phyloP scores from a whole-genome alignment of 2,888 invertebrate species.

The Acrocera orbiculus region DNA sequence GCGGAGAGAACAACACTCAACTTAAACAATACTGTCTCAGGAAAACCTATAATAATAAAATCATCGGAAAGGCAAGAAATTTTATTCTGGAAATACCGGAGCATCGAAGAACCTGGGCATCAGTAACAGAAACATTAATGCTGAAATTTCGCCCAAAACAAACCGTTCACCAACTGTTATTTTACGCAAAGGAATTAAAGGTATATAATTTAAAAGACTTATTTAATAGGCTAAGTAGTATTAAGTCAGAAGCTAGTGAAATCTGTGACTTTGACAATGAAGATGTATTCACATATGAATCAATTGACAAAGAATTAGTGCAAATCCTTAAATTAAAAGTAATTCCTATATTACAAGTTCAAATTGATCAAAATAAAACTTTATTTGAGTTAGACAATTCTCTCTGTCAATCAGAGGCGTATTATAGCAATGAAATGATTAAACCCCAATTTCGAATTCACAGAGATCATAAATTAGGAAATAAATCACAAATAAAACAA shows the following conservation, averaged over 20 bases:
- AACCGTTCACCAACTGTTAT: conserved; percentile 1
- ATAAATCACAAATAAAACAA: not conserved
- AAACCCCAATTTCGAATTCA: conserved; percentile 2
- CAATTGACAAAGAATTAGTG: conserved; percentile 3
- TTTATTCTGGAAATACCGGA: conserved; percentile 5
- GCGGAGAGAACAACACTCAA: conserved; percentile 1
- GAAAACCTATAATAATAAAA: conserved; percentile 5
- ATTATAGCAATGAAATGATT: conserved; percentile 1
- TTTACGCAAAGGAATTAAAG: conserved; percentile 5
- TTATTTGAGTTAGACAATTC: conserved; percentile 6
- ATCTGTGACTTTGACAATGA: conserved; percentile 5
- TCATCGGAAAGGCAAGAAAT: conserved; percentile 6
- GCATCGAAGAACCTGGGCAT: conserved; percentile 2
- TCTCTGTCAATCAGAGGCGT: conserved; percentile 1
- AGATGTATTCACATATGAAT: conserved; percentile 4
- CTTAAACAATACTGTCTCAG: conserved; percentile 4
- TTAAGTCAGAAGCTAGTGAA: conserved; percentile 2
- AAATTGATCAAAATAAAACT: conserved; percentile 3
- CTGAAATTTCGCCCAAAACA: conserved; percentile 1
- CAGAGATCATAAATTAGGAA: not conserved
- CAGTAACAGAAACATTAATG: not conserved
- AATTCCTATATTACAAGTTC: conserved; percentile 1
- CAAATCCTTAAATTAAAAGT: conserved; percentile 4
- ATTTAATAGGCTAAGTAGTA: conserved; percentile 5
- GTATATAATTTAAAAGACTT: conserved; percentile 3